Evolutionary conservation across 1,140 invertebrate genomes (phyloP).

Genomic region (Zaprionus ornatus): DNA sequence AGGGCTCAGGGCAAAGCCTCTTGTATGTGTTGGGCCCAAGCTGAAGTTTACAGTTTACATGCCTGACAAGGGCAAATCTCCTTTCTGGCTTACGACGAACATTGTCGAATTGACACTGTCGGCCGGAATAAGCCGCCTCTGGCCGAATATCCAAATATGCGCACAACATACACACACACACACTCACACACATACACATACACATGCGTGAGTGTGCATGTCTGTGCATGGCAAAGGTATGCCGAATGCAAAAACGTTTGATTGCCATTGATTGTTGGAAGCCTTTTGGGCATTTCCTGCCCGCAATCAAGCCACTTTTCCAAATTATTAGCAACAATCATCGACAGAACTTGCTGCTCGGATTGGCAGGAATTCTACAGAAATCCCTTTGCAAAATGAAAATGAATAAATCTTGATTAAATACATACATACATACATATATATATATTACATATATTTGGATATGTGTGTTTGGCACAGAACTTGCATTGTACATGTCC

Average conservation of each 20-base stretch:
- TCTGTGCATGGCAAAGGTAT: constrained; percentile 29
- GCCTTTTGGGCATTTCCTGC: constrained; percentile 45
- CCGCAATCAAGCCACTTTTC: constrained; percentile 46
- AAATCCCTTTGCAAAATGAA: not conserved
- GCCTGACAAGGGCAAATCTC: constrained; percentile 14
- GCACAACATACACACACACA: not conserved
- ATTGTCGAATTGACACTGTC: constrained; percentile 33
- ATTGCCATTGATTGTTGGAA: constrained; percentile 48
- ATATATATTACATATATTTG: not conserved
- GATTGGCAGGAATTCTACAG: constrained; percentile 4
- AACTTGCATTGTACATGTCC: not conserved
- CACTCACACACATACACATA: not conserved
- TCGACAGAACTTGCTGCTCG: constrained; percentile 4
- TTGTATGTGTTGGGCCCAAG: not conserved
- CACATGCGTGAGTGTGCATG: not conserved
- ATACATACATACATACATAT: not conserved
- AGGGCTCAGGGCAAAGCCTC: not conserved
- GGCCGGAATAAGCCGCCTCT: constrained; percentile 31
- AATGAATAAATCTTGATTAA: constrained; percentile 10
- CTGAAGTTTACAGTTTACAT: constrained; percentile 25
- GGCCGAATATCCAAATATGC: constrained; percentile 14
- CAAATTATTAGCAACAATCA: constrained; percentile 49
- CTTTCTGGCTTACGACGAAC: constrained; percentile 18
- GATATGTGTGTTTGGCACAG: not conserved
- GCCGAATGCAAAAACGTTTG: constrained; percentile 38